Evolutionary conservation across 2,888 invertebrate genomes (phyloP).

Genomic region (Tachina lurida): DNA sequence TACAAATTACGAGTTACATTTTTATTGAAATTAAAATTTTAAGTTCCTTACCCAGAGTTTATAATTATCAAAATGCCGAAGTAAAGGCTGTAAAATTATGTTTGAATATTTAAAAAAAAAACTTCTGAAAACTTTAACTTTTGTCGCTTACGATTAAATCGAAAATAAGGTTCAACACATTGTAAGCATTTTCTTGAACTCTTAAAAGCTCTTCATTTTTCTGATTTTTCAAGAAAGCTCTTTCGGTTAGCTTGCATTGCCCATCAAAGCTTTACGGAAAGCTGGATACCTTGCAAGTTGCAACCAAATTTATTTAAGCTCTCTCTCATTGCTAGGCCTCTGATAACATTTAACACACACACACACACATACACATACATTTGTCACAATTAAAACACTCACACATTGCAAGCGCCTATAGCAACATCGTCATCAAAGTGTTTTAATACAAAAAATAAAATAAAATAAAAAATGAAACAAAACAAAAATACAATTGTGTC

Average conservation of each 20-base stretch:
- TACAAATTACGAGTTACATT: no score
- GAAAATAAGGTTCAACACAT: no score
- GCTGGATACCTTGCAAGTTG: not conserved
- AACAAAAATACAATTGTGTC: slow-evolving; percentile 35
- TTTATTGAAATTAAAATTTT: no score
- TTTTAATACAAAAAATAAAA: not conserved
- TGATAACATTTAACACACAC: not conserved
- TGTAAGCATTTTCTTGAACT: not conserved
- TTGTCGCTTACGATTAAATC: no score
- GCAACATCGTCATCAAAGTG: not conserved
- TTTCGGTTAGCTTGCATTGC: not conserved
- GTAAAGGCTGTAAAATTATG: no score
- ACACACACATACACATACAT: not conserved
- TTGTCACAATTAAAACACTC: not conserved
- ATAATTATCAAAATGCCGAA: no score
- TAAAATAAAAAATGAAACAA: not conserved
- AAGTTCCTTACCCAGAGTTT: no score
- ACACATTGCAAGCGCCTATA: not conserved
- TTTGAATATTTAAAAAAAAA: no score
- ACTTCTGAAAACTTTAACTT: no score
- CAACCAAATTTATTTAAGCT: not conserved
- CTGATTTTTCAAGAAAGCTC: not conserved
- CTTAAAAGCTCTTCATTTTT: not conserved
- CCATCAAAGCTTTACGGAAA: not conserved
- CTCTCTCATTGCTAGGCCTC: slow-evolving; percentile 16